Evolutionary conservation across 2,888 invertebrate genomes (phyloP), one percentile per base, ranked within the genome.

Genomic region (Sinopyrophorus schimmeli): DNA sequence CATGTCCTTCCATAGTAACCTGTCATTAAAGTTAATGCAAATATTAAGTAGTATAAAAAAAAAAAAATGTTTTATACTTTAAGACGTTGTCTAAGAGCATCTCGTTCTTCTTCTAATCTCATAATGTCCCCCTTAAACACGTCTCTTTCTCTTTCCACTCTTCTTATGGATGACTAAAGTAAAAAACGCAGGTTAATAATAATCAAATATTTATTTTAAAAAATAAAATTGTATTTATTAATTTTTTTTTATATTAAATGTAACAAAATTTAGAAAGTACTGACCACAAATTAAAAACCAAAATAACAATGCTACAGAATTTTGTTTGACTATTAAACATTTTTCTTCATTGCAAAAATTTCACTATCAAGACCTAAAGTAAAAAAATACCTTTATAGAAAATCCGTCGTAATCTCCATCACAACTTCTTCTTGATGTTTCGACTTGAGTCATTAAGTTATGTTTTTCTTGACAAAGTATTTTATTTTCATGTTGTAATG

Each of bases 51-150:
- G 3, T 40, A 10, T 39, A 4, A 30, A 10, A 30, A 40, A 30
- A 31, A 27, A 17, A 40, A 18, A n/a, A n/a, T n/a, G n/a, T n/a
- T 12, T 23, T 4, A 16, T 67, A 79, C 78, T 68, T 81, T 75
- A 1, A 83, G 70, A 63, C 79, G 77, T 52, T 80, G 77, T 16
- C 79, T 76, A 5, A 84, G 63, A 1, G 76, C 73, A 60, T 81
- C 77, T 23, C 80, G 75, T 66, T 86, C 85, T 59, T 78, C 77
- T 52, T 80, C 78, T n/a, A 83, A 61, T 20, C 80, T 74, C 46
- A 77, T 74, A 5, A 81, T 67, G 55, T 83, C 83, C 1, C 73
- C 72, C 53, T 75, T 74, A 2, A 78, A 74, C 3, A 75, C 58
- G 59, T 84, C 82, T 24, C 80, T 72, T 67, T 84, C 84, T 17